A percentile compares a stretch with the other conserved stretches of the same genome.
Conservation (phyloP, 2,888 invertebrate species). For the Trachelus stipa region DNA sequence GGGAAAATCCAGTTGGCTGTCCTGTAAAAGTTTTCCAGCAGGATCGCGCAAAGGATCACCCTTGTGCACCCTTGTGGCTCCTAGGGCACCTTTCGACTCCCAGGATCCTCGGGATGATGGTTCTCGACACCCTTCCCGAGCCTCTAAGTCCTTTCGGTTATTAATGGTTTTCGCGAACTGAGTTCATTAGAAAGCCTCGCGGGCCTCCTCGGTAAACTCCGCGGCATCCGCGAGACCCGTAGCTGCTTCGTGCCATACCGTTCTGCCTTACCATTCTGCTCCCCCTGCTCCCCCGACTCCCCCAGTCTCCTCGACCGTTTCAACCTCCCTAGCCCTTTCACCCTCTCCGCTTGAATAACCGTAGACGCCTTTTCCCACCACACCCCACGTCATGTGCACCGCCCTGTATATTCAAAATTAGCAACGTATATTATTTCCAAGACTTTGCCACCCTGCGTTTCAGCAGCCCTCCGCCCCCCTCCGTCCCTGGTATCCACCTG, state of each 20-base stretch:
- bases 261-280: constrained; percentile 19
- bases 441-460: too few relatives aligned
- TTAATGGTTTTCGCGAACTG: constrained; percentile 61
- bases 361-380: too few relatives aligned
- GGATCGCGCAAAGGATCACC: too few relatives aligned
- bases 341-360: constrained; percentile 12
- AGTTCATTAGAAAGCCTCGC: constrained; percentile 59
- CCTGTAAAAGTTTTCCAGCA: too few relatives aligned
- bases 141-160: constrained; percentile 44
- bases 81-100: neutral
- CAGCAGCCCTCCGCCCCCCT: too few relatives aligned
- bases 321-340: constrained; percentile 21
- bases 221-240: constrained; percentile 25
- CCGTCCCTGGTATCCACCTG: too few relatives aligned
- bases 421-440: constrained; percentile 36
- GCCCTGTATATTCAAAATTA: constrained; percentile 34
- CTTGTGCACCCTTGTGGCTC: too few relatives aligned
- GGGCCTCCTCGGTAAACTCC: constrained; percentile 12
- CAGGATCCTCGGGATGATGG: neutral
- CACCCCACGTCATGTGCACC: constrained; percentile 34
- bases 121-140: constrained; percentile 19
- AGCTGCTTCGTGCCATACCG: neutral
- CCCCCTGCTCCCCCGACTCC: constrained; percentile 1
- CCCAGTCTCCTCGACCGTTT: neutral
- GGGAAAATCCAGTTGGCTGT: too few relatives aligned